Conservation (phyloP, 2,113 vertebrate genomes). For the Dromiciops gliroides region DNA sequence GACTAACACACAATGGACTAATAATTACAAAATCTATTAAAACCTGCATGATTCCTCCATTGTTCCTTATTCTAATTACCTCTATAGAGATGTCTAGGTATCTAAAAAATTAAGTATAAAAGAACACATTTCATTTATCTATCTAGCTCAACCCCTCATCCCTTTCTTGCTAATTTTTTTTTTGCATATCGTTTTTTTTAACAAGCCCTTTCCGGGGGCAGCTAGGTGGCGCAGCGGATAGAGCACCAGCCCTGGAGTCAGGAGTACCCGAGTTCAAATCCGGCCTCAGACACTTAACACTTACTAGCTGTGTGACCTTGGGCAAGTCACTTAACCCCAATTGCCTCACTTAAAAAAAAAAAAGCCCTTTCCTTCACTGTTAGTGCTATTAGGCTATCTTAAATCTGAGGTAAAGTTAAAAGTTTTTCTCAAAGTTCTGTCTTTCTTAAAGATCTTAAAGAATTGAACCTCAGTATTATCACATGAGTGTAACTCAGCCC, state of each 20-base stretch:
- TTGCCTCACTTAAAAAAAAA: too few relatives aligned
- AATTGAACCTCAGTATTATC: background rate
- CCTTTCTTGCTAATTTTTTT: background rate
- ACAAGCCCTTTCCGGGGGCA: background rate
- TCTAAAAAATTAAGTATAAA: background rate
- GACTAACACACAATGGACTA: background rate
- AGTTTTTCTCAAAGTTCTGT: background rate
- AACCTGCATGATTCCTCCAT: background rate
- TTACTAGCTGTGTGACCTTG: too few relatives aligned
- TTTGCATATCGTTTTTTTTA: background rate
- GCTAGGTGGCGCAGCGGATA: too few relatives aligned
- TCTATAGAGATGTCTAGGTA: background rate
- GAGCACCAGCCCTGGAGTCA: too few relatives aligned
- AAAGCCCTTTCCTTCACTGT: background rate
- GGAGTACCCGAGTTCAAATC: too few relatives aligned
- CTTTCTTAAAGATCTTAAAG: background rate
- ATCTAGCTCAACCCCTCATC: background rate
- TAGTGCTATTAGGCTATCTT: background rate
- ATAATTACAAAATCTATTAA: background rate
- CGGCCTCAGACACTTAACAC: too few relatives aligned
- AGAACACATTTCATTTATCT: background rate
- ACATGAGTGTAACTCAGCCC: background rate
- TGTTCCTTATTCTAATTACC: background rate
- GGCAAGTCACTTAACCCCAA: too few relatives aligned
- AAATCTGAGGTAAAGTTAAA: background rate